phyloP scores from a whole-genome alignment of 2,888 invertebrate genomes.

The Leptura quadrifasciata region DNA sequence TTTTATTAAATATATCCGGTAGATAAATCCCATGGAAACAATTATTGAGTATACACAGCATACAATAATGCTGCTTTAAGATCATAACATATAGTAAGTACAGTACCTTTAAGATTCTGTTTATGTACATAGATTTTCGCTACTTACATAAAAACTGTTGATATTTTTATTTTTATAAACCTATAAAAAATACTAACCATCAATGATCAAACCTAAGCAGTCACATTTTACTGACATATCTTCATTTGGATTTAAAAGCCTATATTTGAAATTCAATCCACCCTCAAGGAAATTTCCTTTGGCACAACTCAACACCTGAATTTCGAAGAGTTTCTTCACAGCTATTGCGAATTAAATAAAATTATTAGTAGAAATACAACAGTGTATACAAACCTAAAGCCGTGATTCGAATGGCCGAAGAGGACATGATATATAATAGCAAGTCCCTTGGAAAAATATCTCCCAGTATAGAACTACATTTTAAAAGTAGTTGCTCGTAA shows the following conservation, averaged over 20 bases:
- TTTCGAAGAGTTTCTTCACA: constrained; percentile 78
- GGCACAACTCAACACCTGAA: constrained; percentile 78
- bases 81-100: too few species aligned
- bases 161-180: too few species aligned
- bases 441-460: constrained; percentile 79
- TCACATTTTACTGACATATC: constrained; percentile 70
- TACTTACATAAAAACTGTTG: constrained; percentile 3
- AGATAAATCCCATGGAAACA: too few species aligned
- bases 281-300: constrained; percentile 77
- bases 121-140: too few species aligned
- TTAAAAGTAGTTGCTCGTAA: constrained; percentile 80
- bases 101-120: too few species aligned
- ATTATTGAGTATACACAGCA: too few species aligned
- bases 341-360: constrained; percentile 70
- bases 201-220: constrained; percentile 71
- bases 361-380: constrained; percentile 8
- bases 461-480: constrained; percentile 80
- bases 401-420: constrained; percentile 74
- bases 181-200: constrained; percentile 67
- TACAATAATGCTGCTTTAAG: too few species aligned
- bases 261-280: constrained; percentile 67
- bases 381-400: constrained; percentile 73
- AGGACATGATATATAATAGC: constrained; percentile 76
- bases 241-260: constrained; percentile 65
- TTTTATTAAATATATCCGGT: too few species aligned